phyloP scores from a whole-genome alignment of 2,888 invertebrate genomes.

The Pimpla rufipes region DNA sequence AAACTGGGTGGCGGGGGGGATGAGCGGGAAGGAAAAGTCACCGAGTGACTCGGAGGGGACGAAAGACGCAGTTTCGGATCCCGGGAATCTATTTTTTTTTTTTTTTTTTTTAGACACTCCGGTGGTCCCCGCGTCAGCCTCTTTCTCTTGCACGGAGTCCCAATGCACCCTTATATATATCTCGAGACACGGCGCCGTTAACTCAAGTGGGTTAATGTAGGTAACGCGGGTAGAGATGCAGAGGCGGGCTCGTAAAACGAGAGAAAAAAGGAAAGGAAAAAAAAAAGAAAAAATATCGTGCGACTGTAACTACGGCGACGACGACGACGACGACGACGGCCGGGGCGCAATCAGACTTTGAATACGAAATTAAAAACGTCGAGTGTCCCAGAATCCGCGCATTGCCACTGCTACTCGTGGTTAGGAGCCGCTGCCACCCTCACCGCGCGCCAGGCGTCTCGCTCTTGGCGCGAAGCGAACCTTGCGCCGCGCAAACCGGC shows the following conservation, averaged over 20 bases:
- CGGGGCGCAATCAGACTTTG: conserved; percentile 75
- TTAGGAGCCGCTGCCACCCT: neutral
- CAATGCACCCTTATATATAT: conserved; percentile 18
- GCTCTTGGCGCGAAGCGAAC: conserved; percentile 25
- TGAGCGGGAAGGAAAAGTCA: conserved; percentile 11
- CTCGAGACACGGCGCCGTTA: conserved; percentile 34
- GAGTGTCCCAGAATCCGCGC: conserved; percentile 45
- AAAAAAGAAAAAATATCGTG: no score
- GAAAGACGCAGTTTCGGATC: neutral
- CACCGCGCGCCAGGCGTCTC: neutral
- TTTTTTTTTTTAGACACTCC: conserved; percentile 38
- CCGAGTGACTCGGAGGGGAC: neutral
- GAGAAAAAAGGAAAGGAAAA: neutral
- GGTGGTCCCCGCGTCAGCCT: neutral
- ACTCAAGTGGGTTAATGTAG: conserved; percentile 50
- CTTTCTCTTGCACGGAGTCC: neutral
- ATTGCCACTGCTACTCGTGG: conserved; percentile 27
- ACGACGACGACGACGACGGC: conserved; percentile 28
- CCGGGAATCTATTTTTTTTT: conserved; percentile 38
- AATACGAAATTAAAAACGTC: conserved; percentile 78
- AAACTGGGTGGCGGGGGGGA: conserved; percentile 3
- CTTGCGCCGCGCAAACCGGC: neutral
- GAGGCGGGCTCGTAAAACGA: conserved; percentile 9
- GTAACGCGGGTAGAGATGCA: conserved; percentile 9
- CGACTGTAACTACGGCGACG: conserved; percentile 15